These are phyloP conservation scores for Megaceryle alcyon DNA, from an alignment of 2,797 vertebrate genomes.

Conservation along the genomic window DNA sequence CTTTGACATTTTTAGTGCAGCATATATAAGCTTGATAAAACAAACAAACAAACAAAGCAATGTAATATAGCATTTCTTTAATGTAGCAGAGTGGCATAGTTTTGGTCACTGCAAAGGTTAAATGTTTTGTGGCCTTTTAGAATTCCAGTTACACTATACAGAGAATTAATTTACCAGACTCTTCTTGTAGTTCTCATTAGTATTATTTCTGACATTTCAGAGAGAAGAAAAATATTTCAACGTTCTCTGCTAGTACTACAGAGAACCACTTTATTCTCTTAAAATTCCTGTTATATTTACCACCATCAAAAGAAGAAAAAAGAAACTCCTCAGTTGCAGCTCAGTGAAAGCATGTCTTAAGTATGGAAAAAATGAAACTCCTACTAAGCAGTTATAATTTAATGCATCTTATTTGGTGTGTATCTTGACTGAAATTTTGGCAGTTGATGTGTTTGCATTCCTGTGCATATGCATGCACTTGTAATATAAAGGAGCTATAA, in stretches of 20 bases:
- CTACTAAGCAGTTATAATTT: not conserved
- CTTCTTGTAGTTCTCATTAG: not conserved
- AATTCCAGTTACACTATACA: not conserved
- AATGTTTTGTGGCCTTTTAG: not conserved
- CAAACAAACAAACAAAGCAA: not conserved
- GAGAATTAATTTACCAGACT: not conserved
- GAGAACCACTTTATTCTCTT: not conserved
- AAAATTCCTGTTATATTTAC: not conserved
- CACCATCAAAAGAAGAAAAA: not conserved
- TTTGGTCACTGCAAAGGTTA: not conserved
- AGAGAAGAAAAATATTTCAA: not conserved
- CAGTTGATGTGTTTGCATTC: not conserved
- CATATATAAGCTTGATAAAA: not conserved
- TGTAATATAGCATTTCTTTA: not conserved
- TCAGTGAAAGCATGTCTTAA: not conserved
- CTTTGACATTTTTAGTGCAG: constrained; percentile 32
- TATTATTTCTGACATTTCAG: not conserved
- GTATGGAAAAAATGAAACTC: not conserved
- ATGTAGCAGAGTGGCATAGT: not conserved
- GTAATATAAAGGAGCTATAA: not conserved
- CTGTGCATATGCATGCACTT: not conserved
- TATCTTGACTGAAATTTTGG: not conserved
- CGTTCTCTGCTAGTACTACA: not conserved
- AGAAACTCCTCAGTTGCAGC: not conserved
- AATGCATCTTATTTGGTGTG: not conserved